A percentile compares a stretch with the other conserved stretches of the same genome.
Conservation (phyloP, 1,140 invertebrate genomes). For the Caerostris extrusa region DNA sequence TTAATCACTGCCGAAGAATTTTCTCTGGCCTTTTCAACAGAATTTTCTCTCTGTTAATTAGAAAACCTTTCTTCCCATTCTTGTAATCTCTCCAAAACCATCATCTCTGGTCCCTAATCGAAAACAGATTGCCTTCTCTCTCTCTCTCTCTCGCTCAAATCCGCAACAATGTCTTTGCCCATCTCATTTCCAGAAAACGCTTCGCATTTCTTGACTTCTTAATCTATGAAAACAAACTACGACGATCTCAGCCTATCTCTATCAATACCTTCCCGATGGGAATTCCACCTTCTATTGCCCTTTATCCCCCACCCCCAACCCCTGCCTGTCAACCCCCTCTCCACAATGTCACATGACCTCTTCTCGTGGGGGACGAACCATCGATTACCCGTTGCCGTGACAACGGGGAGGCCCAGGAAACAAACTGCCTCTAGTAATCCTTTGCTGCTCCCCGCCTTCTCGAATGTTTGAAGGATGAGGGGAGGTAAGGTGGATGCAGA, state of each 20-base stretch:
- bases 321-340: background rate
- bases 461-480: background rate
- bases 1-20: too few relatives aligned
- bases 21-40: background rate
- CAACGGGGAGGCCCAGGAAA: conserved; percentile 69
- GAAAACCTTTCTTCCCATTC: background rate
- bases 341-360: conserved; percentile 55
- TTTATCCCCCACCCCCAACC: background rate
- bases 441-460: conserved; percentile 5
- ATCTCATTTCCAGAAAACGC: conserved; percentile 1
- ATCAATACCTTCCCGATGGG: background rate
- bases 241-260: background rate
- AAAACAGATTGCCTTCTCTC: conserved; percentile 16
- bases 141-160: background rate
- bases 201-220: conserved; percentile 43
- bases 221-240: conserved; percentile 22
- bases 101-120: background rate
- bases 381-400: conserved; percentile 65
- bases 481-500: background rate
- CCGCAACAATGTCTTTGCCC: background rate
- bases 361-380: conserved; percentile 39
- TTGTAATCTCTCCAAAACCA: background rate
- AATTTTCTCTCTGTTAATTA: conserved; percentile 14
- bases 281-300: conserved; percentile 71
- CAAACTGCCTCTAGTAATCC: conserved; percentile 64